These are phyloP conservation scores for Hystrix cristata DNA, from an alignment of 2,113 vertebrate species.

Conservation along the genomic window DNA sequence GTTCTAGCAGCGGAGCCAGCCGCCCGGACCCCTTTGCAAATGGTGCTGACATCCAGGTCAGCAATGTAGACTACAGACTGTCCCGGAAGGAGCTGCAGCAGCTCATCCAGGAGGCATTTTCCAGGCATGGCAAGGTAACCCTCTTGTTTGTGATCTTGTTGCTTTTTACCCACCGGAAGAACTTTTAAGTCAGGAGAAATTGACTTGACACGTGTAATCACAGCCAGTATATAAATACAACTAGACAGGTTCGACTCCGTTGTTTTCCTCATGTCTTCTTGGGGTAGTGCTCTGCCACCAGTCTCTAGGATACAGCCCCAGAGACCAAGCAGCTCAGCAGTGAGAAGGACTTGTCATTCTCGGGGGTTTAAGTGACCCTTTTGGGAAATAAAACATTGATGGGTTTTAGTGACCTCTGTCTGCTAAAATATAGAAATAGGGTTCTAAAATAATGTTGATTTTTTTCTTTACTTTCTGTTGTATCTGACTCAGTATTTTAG, in stretches of 20 bases:
- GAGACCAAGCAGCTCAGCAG: neutral
- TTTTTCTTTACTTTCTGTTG: neutral
- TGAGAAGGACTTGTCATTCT: neutral
- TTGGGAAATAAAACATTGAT: neutral
- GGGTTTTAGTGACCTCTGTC: neutral
- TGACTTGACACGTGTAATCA: neutral
- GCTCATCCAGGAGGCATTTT: conserved; percentile 93
- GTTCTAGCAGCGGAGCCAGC: conserved; percentile 85
- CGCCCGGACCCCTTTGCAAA: conserved; percentile 93
- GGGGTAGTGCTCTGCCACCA: too few species aligned
- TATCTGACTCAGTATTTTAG: neutral
- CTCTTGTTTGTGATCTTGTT: neutral
- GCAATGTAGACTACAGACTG: conserved; percentile 97
- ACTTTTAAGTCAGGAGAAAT: neutral
- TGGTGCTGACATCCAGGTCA: conserved; percentile 95
- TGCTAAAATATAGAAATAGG: conserved; percentile 5
- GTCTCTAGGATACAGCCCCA: neutral
- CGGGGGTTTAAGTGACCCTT: conserved; percentile 19
- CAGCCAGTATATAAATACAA: neutral
- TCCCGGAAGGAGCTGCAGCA: conserved; percentile 97
- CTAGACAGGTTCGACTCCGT: neutral
- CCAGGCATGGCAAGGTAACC: conserved; percentile 94
- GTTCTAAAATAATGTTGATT: conserved; percentile 28
- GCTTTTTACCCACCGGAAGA: neutral
- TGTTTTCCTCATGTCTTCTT: neutral